phyloP scores from a whole-genome alignment of 2,888 invertebrate species.

The Stenoptilia bipunctidactyla region DNA sequence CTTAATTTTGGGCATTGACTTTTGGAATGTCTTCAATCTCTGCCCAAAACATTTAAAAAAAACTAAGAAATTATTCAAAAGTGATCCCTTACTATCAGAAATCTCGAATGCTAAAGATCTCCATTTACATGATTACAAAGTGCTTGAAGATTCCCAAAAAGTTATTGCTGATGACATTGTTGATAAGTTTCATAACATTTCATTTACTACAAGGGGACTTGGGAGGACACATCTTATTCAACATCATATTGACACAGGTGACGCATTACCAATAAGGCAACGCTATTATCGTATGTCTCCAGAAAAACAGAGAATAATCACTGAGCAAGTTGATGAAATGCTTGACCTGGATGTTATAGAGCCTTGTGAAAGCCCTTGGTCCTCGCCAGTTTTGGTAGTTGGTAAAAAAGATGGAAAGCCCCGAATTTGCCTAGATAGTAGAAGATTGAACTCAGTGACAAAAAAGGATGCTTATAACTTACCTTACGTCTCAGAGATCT shows the following conservation, averaged over 20 bases:
- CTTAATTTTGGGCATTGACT: conserved; percentile 16
- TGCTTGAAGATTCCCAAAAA: conserved; percentile 6
- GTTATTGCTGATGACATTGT: conserved; percentile 8
- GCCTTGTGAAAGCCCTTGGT: conserved; percentile 17
- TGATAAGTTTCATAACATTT: conserved; percentile 12
- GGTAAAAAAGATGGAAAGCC: conserved; percentile 13
- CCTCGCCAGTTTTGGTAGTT: conserved; percentile 14
- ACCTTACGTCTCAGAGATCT: conserved; percentile 14
- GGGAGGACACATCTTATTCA: conserved; percentile 16
- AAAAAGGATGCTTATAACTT: conserved; percentile 14
- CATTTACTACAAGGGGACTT: conserved; percentile 11
- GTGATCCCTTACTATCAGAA: background rate
- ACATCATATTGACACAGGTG: conserved; percentile 19
- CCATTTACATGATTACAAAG: conserved; percentile 1
- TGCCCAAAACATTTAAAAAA: conserved; percentile 7
- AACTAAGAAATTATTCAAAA: background rate
- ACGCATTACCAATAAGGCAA: conserved; percentile 17
- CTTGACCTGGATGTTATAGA: conserved; percentile 8
- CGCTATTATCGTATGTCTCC: conserved; percentile 15
- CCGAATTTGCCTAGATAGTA: conserved; percentile 16
- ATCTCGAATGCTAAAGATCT: background rate
- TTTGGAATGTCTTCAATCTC: conserved; percentile 10
- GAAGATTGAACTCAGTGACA: conserved; percentile 12
- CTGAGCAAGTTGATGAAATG: conserved; percentile 11
- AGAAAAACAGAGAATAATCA: conserved; percentile 12